Base-by-base conservation (phyloP, 1,140 invertebrate genomes). In the Uloborus diversus region DNA sequence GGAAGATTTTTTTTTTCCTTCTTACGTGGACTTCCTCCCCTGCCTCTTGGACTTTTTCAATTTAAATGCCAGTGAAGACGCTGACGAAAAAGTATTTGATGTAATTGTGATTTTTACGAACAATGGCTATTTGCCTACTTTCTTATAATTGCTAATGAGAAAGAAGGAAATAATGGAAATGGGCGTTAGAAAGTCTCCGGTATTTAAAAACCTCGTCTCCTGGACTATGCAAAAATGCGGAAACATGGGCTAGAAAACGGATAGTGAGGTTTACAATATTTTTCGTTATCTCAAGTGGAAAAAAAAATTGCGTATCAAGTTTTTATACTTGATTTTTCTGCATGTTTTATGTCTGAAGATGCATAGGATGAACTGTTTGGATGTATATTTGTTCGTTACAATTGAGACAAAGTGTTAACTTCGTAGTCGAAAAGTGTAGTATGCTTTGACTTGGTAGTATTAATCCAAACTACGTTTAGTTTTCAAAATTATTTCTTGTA, bases 81-180 rank as follows among this genome's bases (percentile, higher is more conserved):
- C 25, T n/a, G 14, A 32, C 23, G 37, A 49, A 79, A 79, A 79
- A 79, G 61, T 49, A 47, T 30, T 79, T 59, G 62, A 51, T 65
- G 27, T 68, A 79, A 79, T 79, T 79, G 64, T 79, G 53, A 79
- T 66, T 59, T 65, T 61, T 68, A 35, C 49, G 20, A 65, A 59
- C 37, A 33, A 66, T 59, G 49, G 61, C 61, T 76, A 64, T 65
- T 76, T 53, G 37, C 25, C 17, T 66, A 20, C 47, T 28, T 66
- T 73, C 37, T 49, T 30, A 47, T 42, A 78, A 56, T 69, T 79
- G 76, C 76, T 79, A 79, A 79, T 79, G 65, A 79, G 76, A 78
- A 56, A 49, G 59, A 78, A 78, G 57, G 35, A 66, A 57, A 53
- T 78, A 49, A 33, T 56, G 62, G 51, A 25, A 65, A 78, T 53